Base-by-base conservation (phyloP, 2,888 invertebrate species). In the Drosophila colorata region DNA sequence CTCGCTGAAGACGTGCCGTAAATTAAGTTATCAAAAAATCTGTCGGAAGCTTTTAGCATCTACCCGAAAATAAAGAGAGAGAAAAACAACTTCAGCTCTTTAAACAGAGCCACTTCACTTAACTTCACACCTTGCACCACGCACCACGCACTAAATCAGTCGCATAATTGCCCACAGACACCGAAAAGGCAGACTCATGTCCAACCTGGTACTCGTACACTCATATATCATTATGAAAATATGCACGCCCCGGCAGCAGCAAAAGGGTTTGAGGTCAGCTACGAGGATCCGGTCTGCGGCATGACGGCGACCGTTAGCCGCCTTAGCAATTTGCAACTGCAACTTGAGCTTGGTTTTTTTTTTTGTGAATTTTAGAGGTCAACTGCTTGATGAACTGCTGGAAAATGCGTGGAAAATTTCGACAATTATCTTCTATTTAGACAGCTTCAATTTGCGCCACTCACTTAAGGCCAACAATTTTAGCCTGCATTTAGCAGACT, bases 21-120 rank as follows among this genome's bases (percentile, higher is more conserved):
- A 85, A 85, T 85, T 84, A 88, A 85, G 89, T 81, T 85, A 85
- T 85, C 87, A 87, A 87, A 77, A 86, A 69, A 63, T 66, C 70
- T 84, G 87, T 88, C 85, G 87, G 85, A 84, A 87, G 84, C 79
- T 88, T 87, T 88, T 84, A 83, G 87, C 84, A 86, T 83, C 74
- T 70, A 48, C 64, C 57, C 64, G 53, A 71, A 74, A 66, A 59
- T 60, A 70, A 66, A 64, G 31, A 52, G 31, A 33, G 41, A 37
- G 20, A 38, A 14, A 14, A 43, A 23, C 46, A 40, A 47, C 55
- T 38, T 51, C 72, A 55, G n/a, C 47, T 59, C 28, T 44, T 11
- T 6, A 55, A 49, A 37, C 55, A 20, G 33, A 63, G 31, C 35
- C 31, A 58, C 66, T 74, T 80, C 69, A 76, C 63, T 84, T 87